Evolutionary conservation across 2,888 invertebrate species (phyloP), one percentile per base, ranked within the genome.

Genomic region (Lepidochrysops patricia): DNA sequence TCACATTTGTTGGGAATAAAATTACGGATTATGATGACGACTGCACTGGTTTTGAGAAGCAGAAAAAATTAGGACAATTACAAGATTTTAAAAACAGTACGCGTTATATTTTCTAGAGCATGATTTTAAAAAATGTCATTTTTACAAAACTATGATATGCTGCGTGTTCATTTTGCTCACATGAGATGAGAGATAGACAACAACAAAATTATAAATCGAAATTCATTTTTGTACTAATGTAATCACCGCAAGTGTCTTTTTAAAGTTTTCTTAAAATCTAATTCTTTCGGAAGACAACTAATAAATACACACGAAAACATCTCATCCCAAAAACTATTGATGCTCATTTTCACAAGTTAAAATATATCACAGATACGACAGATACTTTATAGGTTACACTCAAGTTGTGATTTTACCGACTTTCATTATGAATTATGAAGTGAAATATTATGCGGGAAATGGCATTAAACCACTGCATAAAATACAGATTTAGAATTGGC

Each of bases 341-440:
- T 54, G 19, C 58, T 63, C 68, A 67, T 67, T 58, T 59, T 63
- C 43, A 62, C 66, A 66, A 66, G 64, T 70, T 68, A 67, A 69
- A 68, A 68, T 67, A 67, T 74, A 74, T 74, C 74, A 74, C 74
- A 74, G 74, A 71, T 70, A 66, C 62, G 23, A 66, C 65, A 70
- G 66, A 68, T 67, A 66, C 9, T 29, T 19, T 66, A 64, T 37
- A 50, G 49, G 54, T 60, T 62, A 57, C 57, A 62, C 57, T 57
- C 60, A 57, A 49, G 43, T 58, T 60, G 29, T 57, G 29, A 48
- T 57, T 48, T 43, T 43, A 27, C 27, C 1, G 43, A 43, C 19
- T 4, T 4, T 43, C 12, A n/a, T 7, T 9, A 43, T 9, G 9
- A 29, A 5, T 29, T 29, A 29, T 29, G 3, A 3, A 43, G 9